Conservation (phyloP, 2,888 invertebrate species). For the Molanna angustata region DNA sequence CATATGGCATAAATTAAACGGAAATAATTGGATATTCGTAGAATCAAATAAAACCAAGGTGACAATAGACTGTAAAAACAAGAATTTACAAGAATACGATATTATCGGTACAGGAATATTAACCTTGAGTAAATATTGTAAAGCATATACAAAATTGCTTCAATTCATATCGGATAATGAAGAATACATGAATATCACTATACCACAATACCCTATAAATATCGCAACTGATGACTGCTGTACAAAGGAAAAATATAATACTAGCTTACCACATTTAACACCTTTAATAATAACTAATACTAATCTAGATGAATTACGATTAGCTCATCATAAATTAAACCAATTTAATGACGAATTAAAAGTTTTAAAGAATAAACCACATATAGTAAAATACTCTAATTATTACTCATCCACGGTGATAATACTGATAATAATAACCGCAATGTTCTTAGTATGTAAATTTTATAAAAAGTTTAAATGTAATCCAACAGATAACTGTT, state of each 20-base stretch:
- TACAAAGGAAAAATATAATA: not conserved
- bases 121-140: too few relatives aligned
- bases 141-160: not conserved
- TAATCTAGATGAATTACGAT: conserved; percentile 1
- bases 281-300: not conserved
- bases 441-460: too few relatives aligned
- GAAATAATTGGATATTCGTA: conserved; percentile 2
- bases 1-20: conserved; percentile 1
- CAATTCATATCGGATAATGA: too few relatives aligned
- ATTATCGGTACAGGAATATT: not conserved
- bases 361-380: not conserved
- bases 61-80: not conserved
- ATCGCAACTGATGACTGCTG: conserved; percentile 1
- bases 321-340: conserved; percentile 1
- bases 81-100: not conserved
- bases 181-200: too few relatives aligned
- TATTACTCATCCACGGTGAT: too few relatives aligned
- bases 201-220: not conserved
- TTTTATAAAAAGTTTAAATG: too few relatives aligned
- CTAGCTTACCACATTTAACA: too few relatives aligned
- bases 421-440: too few relatives aligned
- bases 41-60: not conserved
- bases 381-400: conserved; percentile 7
- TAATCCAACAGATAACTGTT: too few relatives aligned
- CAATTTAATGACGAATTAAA: not conserved